phyloP scores from a whole-genome alignment of 2,888 invertebrate species.

The Sinotaia quadrata region DNA sequence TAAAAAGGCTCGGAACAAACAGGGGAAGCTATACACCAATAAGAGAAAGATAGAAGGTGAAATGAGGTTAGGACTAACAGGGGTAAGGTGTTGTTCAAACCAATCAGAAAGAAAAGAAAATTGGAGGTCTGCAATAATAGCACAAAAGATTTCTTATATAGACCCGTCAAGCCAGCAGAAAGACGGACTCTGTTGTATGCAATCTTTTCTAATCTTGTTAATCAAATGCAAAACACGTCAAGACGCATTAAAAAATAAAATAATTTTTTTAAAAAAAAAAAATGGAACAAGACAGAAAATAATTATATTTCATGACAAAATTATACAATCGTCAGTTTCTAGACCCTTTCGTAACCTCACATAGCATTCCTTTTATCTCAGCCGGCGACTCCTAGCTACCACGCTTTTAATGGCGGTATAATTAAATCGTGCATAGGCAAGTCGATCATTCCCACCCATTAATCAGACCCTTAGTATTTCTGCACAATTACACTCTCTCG shows the following conservation, averaged over 20 bases:
- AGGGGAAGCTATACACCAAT: not conserved
- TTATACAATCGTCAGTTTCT: not conserved
- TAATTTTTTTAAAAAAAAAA: no score
- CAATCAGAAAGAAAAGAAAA: no score
- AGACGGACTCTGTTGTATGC: not conserved
- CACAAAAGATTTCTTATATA: no score
- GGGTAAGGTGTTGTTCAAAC: no score
- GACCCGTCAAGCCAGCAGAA: not conserved
- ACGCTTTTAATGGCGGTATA: not conserved
- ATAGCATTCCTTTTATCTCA: not conserved
- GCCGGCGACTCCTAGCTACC: not conserved
- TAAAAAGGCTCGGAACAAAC: not conserved
- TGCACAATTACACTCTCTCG: not conserved
- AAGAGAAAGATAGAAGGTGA: not conserved
- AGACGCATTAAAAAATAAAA: not conserved
- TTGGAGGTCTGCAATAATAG: no score
- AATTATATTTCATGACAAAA: constrained; percentile 17
- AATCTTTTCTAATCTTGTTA: constrained; percentile 2
- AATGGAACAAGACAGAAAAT: not conserved
- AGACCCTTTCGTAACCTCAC: constrained; percentile 1
- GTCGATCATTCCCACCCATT: not conserved
- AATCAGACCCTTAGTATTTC: not conserved
- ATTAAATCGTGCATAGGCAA: not conserved
- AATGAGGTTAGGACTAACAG: no score
- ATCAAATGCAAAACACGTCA: constrained; percentile 2